Base-by-base conservation (phyloP, 2,113 vertebrate genomes). In the Eurystomus gularis region DNA sequence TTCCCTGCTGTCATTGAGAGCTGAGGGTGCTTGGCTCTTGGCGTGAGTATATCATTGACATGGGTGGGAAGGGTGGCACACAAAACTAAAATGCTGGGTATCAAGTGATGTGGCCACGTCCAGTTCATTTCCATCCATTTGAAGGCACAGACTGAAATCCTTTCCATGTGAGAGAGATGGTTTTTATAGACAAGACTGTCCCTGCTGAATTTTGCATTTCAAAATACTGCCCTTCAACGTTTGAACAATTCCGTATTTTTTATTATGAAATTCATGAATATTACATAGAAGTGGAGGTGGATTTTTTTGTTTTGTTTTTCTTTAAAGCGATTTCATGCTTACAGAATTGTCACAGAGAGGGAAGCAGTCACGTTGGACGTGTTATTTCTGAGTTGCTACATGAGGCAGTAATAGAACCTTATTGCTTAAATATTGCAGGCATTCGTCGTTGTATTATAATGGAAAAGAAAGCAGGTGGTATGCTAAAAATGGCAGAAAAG, bases 211-310 rank as follows among this genome's bases (percentile, higher is more conserved):
- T 96, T 94, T 92, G 57, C 83, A 76, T 94, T 96, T 93, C 92
- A 95, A 92, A 94, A 92, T 91, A 18, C 72, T 91, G 69, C 92
- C 83, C 91, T 88, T 95, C 91, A 79, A 71, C 7, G 8, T 96
- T 88, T 94, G 91, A 86, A 92, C 80, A 86, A 84, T 82, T 75
- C 75, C 28, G 12, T 95, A 78, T 75, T 91, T 91, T 96, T 94
- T 88, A 61, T 89, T 94, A 82, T 11, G 26, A 88, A 93, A 87
- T 90, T 87, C 86, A 95, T 94, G 91, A 96, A 96, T 95, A 79
- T 91, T 96, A 17, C 86, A 95, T 88, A 82, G 77, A 71, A 69
- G 33, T 29, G 39, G 77, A 93, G 62, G 71, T 87, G 79, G 86
- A 54, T 33, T 86, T 88, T 78, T 42, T n/a, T n/a, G 19, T 23